Evolutionary conservation across 2,113 vertebrate genomes (phyloP).

Genomic region (Rhizomys pruinosus): DNA sequence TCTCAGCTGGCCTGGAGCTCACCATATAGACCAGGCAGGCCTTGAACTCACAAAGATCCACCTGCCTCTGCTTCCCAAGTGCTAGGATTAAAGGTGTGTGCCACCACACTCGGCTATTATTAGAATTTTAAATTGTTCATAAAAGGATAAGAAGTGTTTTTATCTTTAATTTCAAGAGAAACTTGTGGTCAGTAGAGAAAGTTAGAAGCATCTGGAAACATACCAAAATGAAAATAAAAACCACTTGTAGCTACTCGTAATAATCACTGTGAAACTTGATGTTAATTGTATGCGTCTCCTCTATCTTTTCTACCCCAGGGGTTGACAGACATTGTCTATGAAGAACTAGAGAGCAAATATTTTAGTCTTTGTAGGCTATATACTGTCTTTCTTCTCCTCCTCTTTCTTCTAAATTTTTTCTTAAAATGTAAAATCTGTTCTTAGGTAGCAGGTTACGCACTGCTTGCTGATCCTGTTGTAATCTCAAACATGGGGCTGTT

Average conservation of each 20-base stretch:
- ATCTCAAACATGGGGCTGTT: neutral
- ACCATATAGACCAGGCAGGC: too few relatives aligned
- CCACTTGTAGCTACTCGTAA: neutral
- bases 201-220: neutral
- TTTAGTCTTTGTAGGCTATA: neutral
- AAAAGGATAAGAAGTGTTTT: neutral
- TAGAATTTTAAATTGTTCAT: neutral
- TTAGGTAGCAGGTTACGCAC: neutral
- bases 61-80: too few relatives aligned
- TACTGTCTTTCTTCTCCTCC: neutral
- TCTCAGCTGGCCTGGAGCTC: too few relatives aligned
- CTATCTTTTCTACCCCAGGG: neutral
- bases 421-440: neutral
- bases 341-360: neutral
- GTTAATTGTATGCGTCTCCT: neutral
- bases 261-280: neutral
- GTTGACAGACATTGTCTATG: neutral
- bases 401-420: neutral
- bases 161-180: slow-evolving; percentile 27
- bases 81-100: too few relatives aligned
- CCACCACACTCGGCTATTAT: too few relatives aligned
- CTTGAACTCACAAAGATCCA: too few relatives aligned
- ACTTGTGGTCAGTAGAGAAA: slow-evolving; percentile 14
- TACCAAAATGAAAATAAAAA: neutral
- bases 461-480: neutral